A percentile compares a stretch with the other conserved stretches of the same genome.
Evolutionary conservation across 2,113 vertebrate species (phyloP).

Genomic region (Panurus biarmicus): DNA sequence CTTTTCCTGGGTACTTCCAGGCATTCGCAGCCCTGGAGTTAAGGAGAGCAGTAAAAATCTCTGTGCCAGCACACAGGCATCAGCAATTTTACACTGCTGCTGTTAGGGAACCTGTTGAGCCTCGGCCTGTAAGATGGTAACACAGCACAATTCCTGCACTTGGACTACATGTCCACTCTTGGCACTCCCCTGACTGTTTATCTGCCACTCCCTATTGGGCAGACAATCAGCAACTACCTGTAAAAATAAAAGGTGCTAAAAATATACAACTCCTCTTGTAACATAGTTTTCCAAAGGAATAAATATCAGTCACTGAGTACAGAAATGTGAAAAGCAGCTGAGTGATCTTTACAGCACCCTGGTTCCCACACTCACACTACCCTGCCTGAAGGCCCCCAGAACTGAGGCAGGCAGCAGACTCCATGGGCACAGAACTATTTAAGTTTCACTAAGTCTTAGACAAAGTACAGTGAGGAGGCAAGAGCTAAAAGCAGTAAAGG

Average conservation of each 20-base stretch:
- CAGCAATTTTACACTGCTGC: background rate
- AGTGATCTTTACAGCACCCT: rapidly evolving
- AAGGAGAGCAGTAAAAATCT: background rate
- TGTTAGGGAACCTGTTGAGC: background rate
- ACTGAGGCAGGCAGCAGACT: background rate
- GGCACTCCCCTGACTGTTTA: background rate
- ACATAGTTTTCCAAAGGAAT: background rate
- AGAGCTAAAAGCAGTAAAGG: background rate
- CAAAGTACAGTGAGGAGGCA: background rate
- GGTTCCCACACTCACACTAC: background rate
- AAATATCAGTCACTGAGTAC: background rate
- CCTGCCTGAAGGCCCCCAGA: background rate
- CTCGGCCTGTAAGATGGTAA: background rate
- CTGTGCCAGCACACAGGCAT: background rate
- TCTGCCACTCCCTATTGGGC: background rate
- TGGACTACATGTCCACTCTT: background rate
- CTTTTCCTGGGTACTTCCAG: background rate
- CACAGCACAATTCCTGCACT: background rate
- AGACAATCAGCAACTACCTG: background rate
- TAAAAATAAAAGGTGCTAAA: background rate
- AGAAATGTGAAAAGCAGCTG: background rate
- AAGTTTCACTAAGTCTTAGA: background rate
- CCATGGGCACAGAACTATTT: rapidly evolving
- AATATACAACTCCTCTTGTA: background rate
- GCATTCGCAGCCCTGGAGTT: background rate